Percentiles rank a stretch among this genome's conserved stretches.
These are phyloP conservation scores for Micrasema minimum DNA, from an alignment of 1,140 invertebrate genomes.

Conservation along the genomic window DNA sequence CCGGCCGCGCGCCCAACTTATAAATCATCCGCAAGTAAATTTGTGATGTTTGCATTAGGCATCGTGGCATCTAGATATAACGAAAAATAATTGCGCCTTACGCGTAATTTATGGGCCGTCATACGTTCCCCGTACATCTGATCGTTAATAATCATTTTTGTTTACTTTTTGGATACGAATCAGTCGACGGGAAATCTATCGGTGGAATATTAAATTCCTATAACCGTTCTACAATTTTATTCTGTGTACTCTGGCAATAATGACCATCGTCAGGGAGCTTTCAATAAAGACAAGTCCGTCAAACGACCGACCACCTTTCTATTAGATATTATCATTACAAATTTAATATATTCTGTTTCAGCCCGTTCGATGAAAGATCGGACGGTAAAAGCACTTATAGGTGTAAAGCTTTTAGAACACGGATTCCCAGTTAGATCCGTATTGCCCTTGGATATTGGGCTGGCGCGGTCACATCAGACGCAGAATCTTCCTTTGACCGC, in stretches of 20 bases:
- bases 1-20: constrained; percentile 45
- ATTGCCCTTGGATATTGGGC: too few species aligned
- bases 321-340: too few species aligned
- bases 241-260: constrained; percentile 17
- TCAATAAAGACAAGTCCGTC: too few species aligned
- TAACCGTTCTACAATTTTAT: constrained; percentile 16
- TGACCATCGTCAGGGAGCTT: constrained; percentile 8
- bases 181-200: constrained; percentile 23
- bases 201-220: constrained; percentile 23
- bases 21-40: constrained; percentile 54
- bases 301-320: too few species aligned
- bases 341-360: too few species aligned
- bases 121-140: constrained; percentile 34
- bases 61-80: constrained; percentile 47
- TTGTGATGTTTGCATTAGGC: constrained; percentile 54
- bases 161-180: constrained; percentile 39
- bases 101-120: constrained; percentile 48
- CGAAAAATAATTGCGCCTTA: constrained; percentile 54
- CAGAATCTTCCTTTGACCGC: not conserved
- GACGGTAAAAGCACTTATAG: too few species aligned
- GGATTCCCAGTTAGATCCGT: too few species aligned
- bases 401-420: too few species aligned
- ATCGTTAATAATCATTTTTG: constrained; percentile 48
- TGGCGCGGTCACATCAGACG: too few species aligned
- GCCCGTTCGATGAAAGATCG: too few species aligned